phyloP scores from a whole-genome alignment of 2,113 vertebrate genomes.

The Hymenochirus boettgeri region DNA sequence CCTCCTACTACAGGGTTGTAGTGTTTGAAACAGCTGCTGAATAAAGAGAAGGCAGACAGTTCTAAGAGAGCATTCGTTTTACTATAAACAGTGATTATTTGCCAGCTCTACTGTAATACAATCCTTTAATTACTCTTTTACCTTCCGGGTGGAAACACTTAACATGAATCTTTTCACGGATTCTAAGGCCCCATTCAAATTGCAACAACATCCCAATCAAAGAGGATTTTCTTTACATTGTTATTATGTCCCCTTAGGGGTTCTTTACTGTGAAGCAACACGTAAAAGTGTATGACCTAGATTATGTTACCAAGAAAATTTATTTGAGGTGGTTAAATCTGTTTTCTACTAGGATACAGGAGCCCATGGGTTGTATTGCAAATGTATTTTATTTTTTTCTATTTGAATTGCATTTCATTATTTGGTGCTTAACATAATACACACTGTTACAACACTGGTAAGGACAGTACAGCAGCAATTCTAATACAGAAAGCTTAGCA shows the following conservation, averaged over 20 bases:
- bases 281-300: constrained; percentile 15
- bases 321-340: not conserved
- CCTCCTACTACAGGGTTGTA: no score
- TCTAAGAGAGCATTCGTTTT: constrained; percentile 23
- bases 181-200: constrained; percentile 29
- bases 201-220: constrained; percentile 36
- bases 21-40: not conserved
- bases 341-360: not conserved
- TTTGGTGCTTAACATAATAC: no score
- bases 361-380: no score
- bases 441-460: no score
- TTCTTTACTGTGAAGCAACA: constrained; percentile 30
- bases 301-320: constrained; percentile 10
- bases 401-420: no score
- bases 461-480: no score
- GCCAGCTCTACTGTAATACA: constrained; percentile 33
- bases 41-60: constrained; percentile 15
- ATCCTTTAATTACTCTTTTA: constrained; percentile 32
- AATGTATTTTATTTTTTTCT: no score
- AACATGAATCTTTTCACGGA: constrained; percentile 36
- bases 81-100: constrained; percentile 28
- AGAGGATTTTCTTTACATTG: constrained; percentile 7
- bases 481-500: no score
- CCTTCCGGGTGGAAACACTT: constrained; percentile 38
- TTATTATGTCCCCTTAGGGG: constrained; percentile 26